phyloP scores from a whole-genome alignment of 2,888 invertebrate genomes.

The Gastracanthus pulcherrimus region DNA sequence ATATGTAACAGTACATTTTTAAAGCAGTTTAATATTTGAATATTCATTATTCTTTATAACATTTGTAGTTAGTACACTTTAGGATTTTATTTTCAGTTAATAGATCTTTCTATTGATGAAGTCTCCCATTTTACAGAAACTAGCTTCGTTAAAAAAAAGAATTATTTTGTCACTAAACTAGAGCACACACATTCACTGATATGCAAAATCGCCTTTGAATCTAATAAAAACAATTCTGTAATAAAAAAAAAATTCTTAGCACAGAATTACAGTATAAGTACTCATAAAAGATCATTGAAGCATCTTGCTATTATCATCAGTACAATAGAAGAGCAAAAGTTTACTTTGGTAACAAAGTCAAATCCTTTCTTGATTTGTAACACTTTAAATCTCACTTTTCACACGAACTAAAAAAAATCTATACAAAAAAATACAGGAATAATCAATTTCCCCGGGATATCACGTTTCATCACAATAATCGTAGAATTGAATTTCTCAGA shows the following conservation, averaged over 20 bases:
- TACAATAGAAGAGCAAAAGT: no score
- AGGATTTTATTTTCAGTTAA: constrained; percentile 19
- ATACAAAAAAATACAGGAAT: neutral
- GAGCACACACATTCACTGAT: neutral
- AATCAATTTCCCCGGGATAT: neutral
- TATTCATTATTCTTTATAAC: no score
- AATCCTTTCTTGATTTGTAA: neutral
- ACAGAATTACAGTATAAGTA: neutral
- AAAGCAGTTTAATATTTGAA: no score
- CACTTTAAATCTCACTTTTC: neutral
- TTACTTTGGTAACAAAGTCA: no score
- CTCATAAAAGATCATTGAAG: neutral
- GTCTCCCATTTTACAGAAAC: neutral
- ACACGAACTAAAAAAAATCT: neutral
- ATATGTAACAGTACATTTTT: no score
- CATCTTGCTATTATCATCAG: neutral
- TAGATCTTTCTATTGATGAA: constrained; percentile 26
- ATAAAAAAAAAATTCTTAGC: constrained; percentile 37
- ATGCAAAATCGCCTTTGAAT: constrained; percentile 43
- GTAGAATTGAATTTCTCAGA: constrained; percentile 16
- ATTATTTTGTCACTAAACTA: constrained; percentile 14
- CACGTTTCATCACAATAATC: constrained; percentile 40
- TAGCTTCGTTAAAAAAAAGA: constrained; percentile 12
- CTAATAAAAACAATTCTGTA: constrained; percentile 28
- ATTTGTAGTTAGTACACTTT: no score